Evolutionary conservation across 2,113 vertebrate species (phyloP), one percentile per base, ranked within the genome.

Genomic region (Nothobranchius kuhntae): DNA sequence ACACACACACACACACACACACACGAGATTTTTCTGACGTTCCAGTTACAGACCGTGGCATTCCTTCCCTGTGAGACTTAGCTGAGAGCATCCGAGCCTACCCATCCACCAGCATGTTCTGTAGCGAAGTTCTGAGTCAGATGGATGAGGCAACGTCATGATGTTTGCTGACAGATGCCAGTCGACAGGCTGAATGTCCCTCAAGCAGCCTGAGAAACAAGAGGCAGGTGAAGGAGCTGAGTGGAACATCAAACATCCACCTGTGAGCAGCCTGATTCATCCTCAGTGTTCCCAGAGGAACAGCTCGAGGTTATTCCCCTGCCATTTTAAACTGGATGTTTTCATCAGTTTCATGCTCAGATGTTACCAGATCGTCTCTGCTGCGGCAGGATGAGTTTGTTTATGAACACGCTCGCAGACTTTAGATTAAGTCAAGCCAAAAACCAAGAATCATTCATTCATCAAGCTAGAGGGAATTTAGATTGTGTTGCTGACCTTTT

Each of bases 11-110:
- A 30, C 30, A 30, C 30, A 30, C 30, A 30, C 30, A 30, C 30
- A 30, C 30, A 30, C 24, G 17, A 26, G 61, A 83, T 83, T 78
- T 74, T 73, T 86, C n/a, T 65, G 68, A 48, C 68, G 61, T 85
- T 78, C 71, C 36, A 3, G 38, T 61, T 9, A 17, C 62, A 52
- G 17, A 61, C 71, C 55, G 61, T 52, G 64, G 53, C 78, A 83
- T 88, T 81, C 80, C 69, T 59, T 81, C 83, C 66, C 81, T 50
- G 15, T 82, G 82, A 87, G 54, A 54, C 46, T 12, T 15, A 10
- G 68, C 53, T 47, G 47, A 17, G 40, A 64, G 65, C 46, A 46
- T 70, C 45, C 42, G 45, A 50, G 11, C 11, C 35, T 12, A 2
- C n/a, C 6, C n/a, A 45, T 51, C 54, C 1, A 24, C 51, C 26